Evolutionary conservation across 2,888 invertebrate genomes (phyloP).

Genomic region (Cheilosia variabilis): DNA sequence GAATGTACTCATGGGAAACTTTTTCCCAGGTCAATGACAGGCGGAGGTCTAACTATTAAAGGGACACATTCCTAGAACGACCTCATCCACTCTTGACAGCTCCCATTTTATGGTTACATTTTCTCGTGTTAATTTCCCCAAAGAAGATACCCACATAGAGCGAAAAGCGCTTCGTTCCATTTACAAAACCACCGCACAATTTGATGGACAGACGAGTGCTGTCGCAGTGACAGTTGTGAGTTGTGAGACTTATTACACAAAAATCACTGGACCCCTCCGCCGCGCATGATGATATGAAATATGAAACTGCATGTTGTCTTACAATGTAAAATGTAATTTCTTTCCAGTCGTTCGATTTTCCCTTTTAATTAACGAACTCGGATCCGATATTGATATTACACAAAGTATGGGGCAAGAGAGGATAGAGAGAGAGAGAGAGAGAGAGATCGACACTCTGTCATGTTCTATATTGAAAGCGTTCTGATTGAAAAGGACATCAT

Average conservation of each 20-base stretch:
- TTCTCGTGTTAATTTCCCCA: conserved; percentile 20
- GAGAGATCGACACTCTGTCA: conserved; percentile 44
- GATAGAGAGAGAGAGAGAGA: conserved; percentile 7
- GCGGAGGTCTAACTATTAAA: not conserved
- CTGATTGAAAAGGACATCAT: conserved; percentile 65
- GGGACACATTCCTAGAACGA: too few relatives aligned
- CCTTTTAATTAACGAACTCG: conserved; percentile 56
- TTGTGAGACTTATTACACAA: conserved; percentile 41
- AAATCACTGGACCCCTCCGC: conserved; percentile 24
- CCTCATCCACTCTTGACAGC: conserved; percentile 1
- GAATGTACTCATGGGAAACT: conserved; percentile 55
- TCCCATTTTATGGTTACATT: not conserved
- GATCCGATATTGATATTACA: conserved; percentile 9
- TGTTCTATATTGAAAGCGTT: conserved; percentile 50
- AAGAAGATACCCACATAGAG: conserved; percentile 15
- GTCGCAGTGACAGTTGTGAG: conserved; percentile 47
- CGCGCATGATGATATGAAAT: conserved; percentile 57
- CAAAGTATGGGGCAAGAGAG: conserved; percentile 39
- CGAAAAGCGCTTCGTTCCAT: not conserved
- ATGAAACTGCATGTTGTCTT: conserved; percentile 49
- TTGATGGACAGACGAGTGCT: conserved; percentile 61
- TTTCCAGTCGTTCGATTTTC: conserved; percentile 30
- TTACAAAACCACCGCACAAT: conserved; percentile 46
- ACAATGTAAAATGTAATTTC: conserved; percentile 43
- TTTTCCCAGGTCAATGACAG: not conserved